Evolutionary conservation across 2,113 vertebrate genomes (phyloP), one percentile per base, ranked within the genome.

Genomic region (Anoplopoma fimbria): DNA sequence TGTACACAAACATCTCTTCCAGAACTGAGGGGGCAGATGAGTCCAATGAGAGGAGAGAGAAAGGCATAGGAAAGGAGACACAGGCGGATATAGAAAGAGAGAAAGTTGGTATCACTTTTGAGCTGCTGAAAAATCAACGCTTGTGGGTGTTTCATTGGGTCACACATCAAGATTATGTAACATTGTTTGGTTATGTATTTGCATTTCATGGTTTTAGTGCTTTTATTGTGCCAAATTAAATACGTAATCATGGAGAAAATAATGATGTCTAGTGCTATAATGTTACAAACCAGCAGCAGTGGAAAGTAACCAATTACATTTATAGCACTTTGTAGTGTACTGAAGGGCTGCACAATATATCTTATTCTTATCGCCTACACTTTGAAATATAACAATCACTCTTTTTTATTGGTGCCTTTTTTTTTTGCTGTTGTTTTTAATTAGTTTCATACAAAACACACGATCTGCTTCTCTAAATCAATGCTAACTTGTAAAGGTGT

Each of bases 61-160:
- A 63, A 33, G 49, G 64, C 63, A 60, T 23, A n/a, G 70, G 60
- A 62, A 70, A 80, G 34, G 14, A 55, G 55, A 86, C 65, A 58
- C 60, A 55, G 83, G 47, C 23, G 15, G 62, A 75, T 55, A 69
- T 45, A 47, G 58, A 83, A 65, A 57, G 69, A 81, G 69, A 81
- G 38, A 79, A 72, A 62, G 55, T 79, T 45, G 81, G 60, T 45
- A 61, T 58, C 63, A 72, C 62, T 81, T n/a, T 31, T 67, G 74
- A 84, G 84, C 81, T 63, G 83, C 4, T 47, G 60, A 71, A 75
- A n/a, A 84, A 71, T 82, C 31, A 42, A 61, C n/a, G 40, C 68
- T 60, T 25, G 87, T 84, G 87, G 75, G 84, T 58, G 85, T 88
- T 83, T 84, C 31, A 74, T 38, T 79, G 68, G 84, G 85, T 89